Conservation (phyloP, 1,140 invertebrate genomes). For the Drosophila biarmipes region DNA sequence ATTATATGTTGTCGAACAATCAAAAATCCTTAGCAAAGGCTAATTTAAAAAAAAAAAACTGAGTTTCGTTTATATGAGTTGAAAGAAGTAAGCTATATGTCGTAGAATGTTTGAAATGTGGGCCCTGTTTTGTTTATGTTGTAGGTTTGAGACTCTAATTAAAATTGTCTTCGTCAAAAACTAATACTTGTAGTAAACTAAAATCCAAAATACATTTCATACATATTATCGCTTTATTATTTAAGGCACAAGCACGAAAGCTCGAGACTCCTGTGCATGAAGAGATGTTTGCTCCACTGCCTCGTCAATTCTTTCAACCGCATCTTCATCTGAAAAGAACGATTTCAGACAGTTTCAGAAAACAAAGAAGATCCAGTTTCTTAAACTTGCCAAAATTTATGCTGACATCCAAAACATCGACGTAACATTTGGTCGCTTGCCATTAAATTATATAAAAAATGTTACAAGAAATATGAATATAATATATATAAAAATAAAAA, state of each 20-base stretch:
- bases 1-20: constrained; percentile 1
- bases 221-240: constrained; percentile 17
- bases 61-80: not conserved
- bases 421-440: no score
- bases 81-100: not conserved
- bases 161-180: constrained; percentile 18
- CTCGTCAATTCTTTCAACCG: not conserved
- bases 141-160: no score
- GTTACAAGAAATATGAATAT: no score
- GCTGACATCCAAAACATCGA: no score
- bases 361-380: no score
- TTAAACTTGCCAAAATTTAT: no score
- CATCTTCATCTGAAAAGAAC: no score
- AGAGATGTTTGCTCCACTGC: constrained; percentile 7
- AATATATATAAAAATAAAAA: no score
- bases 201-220: constrained; percentile 9
- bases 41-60: constrained; percentile 28
- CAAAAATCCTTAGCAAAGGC: constrained; percentile 34
- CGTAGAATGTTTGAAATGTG: not conserved
- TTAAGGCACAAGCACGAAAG: constrained; percentile 20
- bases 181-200: constrained; percentile 24
- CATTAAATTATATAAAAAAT: no score
- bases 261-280: not conserved
- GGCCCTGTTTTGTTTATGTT: no score
- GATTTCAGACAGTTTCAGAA: no score